Percentiles rank a stretch among this genome's conserved stretches.
Evolutionary conservation across 2,888 invertebrate genomes (phyloP).

Genomic region (Steinernema carpocapsae): DNA sequence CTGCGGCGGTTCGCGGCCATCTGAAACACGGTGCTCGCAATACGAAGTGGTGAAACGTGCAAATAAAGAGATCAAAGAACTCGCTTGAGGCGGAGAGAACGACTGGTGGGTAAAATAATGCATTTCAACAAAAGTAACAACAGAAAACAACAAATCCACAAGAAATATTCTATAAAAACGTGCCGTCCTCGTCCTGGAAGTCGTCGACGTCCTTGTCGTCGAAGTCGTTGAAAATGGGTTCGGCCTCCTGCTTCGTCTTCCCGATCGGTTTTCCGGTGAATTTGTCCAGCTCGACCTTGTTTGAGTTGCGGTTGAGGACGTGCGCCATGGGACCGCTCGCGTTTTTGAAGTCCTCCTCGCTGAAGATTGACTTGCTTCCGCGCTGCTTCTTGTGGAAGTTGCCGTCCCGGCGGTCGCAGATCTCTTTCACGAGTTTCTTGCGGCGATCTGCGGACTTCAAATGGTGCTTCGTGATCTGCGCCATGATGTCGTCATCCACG

Average conservation of each 20-base stretch:
- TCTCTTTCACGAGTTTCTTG: slow-evolving; percentile 18
- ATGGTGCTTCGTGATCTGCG: slow-evolving; percentile 11
- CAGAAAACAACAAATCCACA: slow-evolving; percentile 1
- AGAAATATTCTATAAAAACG: not conserved
- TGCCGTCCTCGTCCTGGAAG: slow-evolving; percentile 1
- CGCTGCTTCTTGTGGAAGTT: not conserved
- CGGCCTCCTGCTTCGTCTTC: not conserved
- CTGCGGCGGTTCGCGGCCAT: slow-evolving; percentile 2
- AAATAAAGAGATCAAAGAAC: not conserved
- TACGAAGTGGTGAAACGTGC: not conserved
- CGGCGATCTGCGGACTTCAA: slow-evolving; percentile 23
- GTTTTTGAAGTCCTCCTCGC: not conserved
- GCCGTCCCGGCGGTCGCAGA: not conserved
- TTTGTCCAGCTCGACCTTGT: slow-evolving; percentile 21
- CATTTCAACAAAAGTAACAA: slow-evolving; percentile 13
- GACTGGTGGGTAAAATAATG: not conserved
- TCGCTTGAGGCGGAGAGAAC: not conserved
- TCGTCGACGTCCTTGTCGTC: not conserved
- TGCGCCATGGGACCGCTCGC: not conserved
- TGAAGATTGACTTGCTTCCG: not conserved
- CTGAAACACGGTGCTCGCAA: not conserved
- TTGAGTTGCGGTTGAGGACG: slow-evolving; percentile 5
- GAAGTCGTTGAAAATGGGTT: not conserved
- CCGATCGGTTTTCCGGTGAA: slow-evolving; percentile 4
- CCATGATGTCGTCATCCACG: slow-evolving; percentile 3